Evolutionary conservation across 1,140 invertebrate species (phyloP), one percentile per base, ranked within the genome.

Genomic region (Arion vulgaris): DNA sequence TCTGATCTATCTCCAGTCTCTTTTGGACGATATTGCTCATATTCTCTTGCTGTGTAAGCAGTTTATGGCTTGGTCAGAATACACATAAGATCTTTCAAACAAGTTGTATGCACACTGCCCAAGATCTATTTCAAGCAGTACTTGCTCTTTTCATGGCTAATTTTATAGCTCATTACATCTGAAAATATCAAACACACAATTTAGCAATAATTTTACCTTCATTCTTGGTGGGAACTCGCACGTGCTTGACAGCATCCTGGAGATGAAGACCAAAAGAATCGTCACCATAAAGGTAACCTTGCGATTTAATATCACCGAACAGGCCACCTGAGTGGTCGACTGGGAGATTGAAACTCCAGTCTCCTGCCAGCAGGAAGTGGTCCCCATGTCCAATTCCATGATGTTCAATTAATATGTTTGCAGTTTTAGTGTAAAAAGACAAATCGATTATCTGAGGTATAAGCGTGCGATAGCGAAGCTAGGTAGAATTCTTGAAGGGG

Each of bases 361-460:
- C 83, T 62, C 78, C 81, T 34, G 74, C 84, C 75, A 86, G 75
- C 68, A 81, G 62, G 23, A 85, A 82, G 36, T 84, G 81, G 75
- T 88, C 85, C 87, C 87, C 36, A 71, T 80, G 49, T 78, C 38
- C 45, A 85, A 36, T 51, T 78, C 77, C 72, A 80, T 81, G 39
- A 72, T 82, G 53, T 76, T 81, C 66, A 34, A 83, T 28, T 17
- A 19, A 32, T 49, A 62, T 36, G n/a, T 57, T 41, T 26, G 72
- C 81, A 45, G 39, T 41, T 39, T n/a, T n/a, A n/a, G 49, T 80
- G 72, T 45, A 66, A 68, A 28, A 39, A 39, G 5, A 32, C 9
- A 45, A 71, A 38, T 79, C 45, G n/a, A 68, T 62, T n/a, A 66
- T 68, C n/a, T n/a, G n/a, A n/a, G n/a, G n/a, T n/a, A n/a, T 38